Conservation (phyloP, 2,888 invertebrate genomes). For the Cephus pulcher region DNA sequence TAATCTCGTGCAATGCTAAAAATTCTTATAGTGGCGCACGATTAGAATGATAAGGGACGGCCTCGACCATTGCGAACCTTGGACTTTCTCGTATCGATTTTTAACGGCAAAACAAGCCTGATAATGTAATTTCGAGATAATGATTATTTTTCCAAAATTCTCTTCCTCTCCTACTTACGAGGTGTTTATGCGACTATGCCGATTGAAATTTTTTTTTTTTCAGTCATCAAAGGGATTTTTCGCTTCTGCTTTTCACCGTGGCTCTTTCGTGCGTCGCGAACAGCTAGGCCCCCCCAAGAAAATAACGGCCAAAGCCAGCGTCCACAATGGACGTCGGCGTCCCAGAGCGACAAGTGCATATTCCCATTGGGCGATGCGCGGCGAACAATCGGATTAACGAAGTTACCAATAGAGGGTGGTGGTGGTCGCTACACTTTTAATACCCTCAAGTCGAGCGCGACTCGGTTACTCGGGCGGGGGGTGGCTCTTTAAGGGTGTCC, state of each 20-base stretch:
- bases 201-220: not conserved
- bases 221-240: not conserved
- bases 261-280: no score
- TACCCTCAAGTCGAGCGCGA: constrained; percentile 11
- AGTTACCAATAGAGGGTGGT: constrained; percentile 31
- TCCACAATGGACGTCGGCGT: constrained; percentile 6
- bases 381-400: constrained; percentile 60
- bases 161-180: no score
- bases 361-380: constrained; percentile 43
- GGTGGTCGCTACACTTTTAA: constrained; percentile 9
- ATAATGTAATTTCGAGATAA: not conserved
- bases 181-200: not conserved
- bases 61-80: not conserved
- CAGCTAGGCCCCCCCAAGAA: not conserved
- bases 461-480: constrained; percentile 2
- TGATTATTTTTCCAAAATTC: not conserved
- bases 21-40: not conserved
- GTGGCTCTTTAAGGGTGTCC: constrained; percentile 3
- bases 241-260: not conserved
- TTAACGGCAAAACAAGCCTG: not conserved
- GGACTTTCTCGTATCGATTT: not conserved
- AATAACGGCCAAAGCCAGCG: constrained; percentile 6
- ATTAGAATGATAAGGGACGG: not conserved
- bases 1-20: not conserved
- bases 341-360: constrained; percentile 48